phyloP scores from a whole-genome alignment of 2,113 vertebrate genomes.

The Cololabis saira region DNA sequence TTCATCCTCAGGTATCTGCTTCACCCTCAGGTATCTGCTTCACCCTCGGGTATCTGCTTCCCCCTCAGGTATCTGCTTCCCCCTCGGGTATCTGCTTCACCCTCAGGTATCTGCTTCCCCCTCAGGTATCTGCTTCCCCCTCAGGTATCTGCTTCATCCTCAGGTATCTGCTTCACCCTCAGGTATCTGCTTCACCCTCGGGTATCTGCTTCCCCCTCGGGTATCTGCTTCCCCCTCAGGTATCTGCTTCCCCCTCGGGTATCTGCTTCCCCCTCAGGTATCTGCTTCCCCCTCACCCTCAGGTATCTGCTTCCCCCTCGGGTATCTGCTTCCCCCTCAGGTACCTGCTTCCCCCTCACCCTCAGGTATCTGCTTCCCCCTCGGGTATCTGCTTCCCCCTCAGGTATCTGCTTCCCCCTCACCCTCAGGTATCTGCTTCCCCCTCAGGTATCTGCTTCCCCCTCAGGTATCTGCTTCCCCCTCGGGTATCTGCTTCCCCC shows the following conservation, averaged over 20 bases:
- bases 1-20: no score
- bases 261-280: background rate
- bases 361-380: no score
- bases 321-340: background rate
- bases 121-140: background rate
- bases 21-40: background rate
- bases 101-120: background rate
- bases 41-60: background rate
- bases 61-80: background rate
- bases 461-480: background rate
- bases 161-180: background rate
- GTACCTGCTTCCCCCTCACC: no score
- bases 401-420: slow-evolving; percentile 14
- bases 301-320: background rate
- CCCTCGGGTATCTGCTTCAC: background rate
- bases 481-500: background rate
- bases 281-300: background rate
- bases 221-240: slow-evolving; percentile 4
- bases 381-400: background rate
- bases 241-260: slow-evolving; percentile 6
- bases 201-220: background rate
- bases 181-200: background rate
- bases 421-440: background rate
- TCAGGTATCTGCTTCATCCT: no score
- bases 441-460: background rate